Conservation (phyloP, 30 jellyfish, hydroid and myxozoan genomes). For the Hydractinia echinata region DNA sequence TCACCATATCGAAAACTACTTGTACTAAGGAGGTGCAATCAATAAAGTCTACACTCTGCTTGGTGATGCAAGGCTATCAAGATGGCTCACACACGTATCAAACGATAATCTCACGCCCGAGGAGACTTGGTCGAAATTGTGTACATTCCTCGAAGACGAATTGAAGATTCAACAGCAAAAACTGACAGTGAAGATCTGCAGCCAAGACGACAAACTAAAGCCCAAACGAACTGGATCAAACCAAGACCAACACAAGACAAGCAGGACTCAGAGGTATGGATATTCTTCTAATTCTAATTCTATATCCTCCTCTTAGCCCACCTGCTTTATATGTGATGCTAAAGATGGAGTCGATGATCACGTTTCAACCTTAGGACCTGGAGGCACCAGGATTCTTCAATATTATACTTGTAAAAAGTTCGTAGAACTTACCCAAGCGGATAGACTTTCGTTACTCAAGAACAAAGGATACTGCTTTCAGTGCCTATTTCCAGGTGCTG, state of each 20-base stretch:
- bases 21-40: conserved; percentile 16
- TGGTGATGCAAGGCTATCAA: conserved; percentile 26
- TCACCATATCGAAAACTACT: conserved; percentile 25
- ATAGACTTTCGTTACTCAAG: conserved; percentile 11
- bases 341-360: conserved; percentile 17
- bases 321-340: conserved; percentile 11
- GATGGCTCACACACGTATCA: conserved; percentile 5
- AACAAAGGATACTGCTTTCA: conserved; percentile 22
- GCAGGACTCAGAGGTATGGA: background rate
- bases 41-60: conserved; percentile 13
- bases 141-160: conserved; percentile 25
- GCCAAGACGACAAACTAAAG: background rate
- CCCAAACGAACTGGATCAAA: background rate
- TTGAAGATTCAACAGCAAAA: conserved; percentile 16
- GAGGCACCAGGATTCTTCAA: conserved; percentile 16
- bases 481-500: conserved; percentile 26
- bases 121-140: conserved; percentile 22
- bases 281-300: background rate
- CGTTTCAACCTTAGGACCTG: conserved; percentile 18
- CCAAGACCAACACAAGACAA: background rate
- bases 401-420: conserved; percentile 18
- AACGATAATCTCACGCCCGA: conserved; percentile 27
- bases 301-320: background rate
- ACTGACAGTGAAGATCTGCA: background rate
- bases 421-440: background rate